phyloP scores from a whole-genome alignment of 37 sponge, comb jelly and placozoan genomes.

The Tethya wilhelma region DNA sequence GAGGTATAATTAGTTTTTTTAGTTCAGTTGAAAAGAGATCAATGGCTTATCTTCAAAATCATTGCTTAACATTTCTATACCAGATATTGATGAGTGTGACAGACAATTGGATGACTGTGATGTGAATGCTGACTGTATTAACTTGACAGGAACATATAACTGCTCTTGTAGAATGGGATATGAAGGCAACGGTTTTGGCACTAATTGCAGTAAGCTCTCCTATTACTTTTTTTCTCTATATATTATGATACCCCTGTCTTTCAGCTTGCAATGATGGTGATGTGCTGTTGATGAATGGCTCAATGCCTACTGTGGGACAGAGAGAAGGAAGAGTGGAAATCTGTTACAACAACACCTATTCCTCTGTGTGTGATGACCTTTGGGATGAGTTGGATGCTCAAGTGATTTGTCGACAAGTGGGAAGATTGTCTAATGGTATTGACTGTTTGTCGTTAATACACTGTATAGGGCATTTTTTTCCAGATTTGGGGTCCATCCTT shows the following conservation, averaged over 20 bases:
- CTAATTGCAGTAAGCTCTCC: not conserved
- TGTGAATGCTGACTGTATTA: constrained; percentile 17
- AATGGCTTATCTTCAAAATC: no score
- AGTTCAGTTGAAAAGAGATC: no score
- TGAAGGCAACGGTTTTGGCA: not conserved
- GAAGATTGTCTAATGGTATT: constrained; percentile 1
- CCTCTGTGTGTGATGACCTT: constrained; percentile 26
- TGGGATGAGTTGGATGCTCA: constrained; percentile 12
- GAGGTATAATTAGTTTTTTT: no score
- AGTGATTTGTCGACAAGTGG: constrained; percentile 1
- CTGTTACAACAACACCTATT: constrained; percentile 8
- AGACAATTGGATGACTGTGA: constrained; percentile 13
- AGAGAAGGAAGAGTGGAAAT: constrained; percentile 13
- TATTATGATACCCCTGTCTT: not conserved
- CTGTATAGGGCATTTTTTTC: no score
- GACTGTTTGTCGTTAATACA: no score
- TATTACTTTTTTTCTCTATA: not conserved
- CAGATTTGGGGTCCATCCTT: no score
- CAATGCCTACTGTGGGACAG: not conserved
- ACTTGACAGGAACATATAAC: constrained; percentile 12
- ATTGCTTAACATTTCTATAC: not conserved
- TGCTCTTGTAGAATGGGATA: constrained; percentile 25
- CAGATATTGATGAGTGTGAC: constrained; percentile 31
- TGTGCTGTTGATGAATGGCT: constrained; percentile 38
- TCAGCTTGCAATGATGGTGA: constrained; percentile 37